Evolutionary conservation across 2,888 invertebrate genomes (phyloP), one percentile per base, ranked within the genome.

Genomic region (Resseliella maxima): DNA sequence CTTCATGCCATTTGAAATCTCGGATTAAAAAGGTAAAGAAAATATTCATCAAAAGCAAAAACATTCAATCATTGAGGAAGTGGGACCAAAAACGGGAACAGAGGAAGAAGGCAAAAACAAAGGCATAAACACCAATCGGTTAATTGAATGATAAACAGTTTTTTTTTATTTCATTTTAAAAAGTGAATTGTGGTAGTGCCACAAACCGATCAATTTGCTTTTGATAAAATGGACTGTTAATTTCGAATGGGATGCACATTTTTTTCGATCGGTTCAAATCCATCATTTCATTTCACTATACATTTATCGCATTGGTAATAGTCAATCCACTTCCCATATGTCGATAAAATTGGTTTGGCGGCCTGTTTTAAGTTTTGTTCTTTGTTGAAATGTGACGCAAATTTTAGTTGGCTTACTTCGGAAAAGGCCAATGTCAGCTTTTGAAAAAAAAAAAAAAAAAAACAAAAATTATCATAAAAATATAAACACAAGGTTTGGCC

Each of bases 111-210:
- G 24, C 24, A 59, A 2, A 59, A 59, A 59, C 1, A 59, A 59
- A 5, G 59, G 59, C 2, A 24, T 72, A 72, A 72, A 31, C 72
- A 72, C 15, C 72, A 72, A 72, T 72, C 72, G 72, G 15, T 35
- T 72, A 72, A 72, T 72, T 72, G 72, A 72, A 72, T 72, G 72
- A 72, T 72, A 72, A 72, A 72, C 31, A 35, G 31, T 31, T n/a
- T n/a, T n/a, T n/a, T n/a, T n/a, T n/a, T n/a, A n/a, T n/a, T n/a
- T n/a, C n/a, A n/a, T n/a, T n/a, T 72, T 59, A 5, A n/a, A 59
- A n/a, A 59, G 27, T 31, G 31, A n/a, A 72, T 31, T 72, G 72
- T 72, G 72, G 31, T 35, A 5, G 12, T 59, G 24, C 59, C 24
- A 12, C 72, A 31, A 72, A 72, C 12, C 72, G 72, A 59, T 24